Evolutionary conservation across 2,797 vertebrate genomes (phyloP).

Genomic region (Poecile montanus): DNA sequence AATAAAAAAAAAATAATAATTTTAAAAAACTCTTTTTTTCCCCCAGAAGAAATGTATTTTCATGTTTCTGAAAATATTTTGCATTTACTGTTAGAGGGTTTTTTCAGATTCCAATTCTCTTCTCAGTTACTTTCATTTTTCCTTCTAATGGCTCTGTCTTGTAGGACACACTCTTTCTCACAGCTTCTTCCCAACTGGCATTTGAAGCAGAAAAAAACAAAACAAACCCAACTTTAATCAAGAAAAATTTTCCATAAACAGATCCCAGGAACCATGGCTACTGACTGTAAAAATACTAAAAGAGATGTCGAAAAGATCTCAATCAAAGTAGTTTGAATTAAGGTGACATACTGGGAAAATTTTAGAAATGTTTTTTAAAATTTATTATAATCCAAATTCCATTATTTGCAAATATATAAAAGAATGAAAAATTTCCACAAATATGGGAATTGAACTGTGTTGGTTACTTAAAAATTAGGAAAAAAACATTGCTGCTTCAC

Average conservation of each 20-base stretch:
- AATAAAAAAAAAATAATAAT: background rate
- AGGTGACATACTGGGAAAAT: background rate
- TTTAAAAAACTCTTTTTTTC: fast-evolving
- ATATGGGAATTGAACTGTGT: background rate
- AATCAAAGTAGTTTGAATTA: background rate
- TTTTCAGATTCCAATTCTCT: background rate
- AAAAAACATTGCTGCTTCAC: background rate
- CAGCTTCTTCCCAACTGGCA: background rate
- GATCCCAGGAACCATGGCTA: background rate
- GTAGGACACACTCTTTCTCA: background rate
- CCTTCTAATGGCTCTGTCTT: background rate
- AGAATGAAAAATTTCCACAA: background rate
- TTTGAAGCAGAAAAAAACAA: background rate
- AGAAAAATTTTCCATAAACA: background rate
- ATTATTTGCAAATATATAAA: background rate
- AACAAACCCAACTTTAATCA: background rate
- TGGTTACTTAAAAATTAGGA: background rate
- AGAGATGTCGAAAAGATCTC: background rate
- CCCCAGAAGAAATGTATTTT: background rate
- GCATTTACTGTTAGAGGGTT: background rate
- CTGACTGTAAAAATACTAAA: background rate
- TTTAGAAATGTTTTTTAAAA: background rate
- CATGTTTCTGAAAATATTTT: background rate
- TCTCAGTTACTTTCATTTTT: background rate
- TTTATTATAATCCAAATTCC: background rate